A percentile compares a stretch with the other conserved stretches of the same genome.
Evolutionary conservation across 2,797 vertebrate species (phyloP).

Genomic region (Streptopelia turtur): DNA sequence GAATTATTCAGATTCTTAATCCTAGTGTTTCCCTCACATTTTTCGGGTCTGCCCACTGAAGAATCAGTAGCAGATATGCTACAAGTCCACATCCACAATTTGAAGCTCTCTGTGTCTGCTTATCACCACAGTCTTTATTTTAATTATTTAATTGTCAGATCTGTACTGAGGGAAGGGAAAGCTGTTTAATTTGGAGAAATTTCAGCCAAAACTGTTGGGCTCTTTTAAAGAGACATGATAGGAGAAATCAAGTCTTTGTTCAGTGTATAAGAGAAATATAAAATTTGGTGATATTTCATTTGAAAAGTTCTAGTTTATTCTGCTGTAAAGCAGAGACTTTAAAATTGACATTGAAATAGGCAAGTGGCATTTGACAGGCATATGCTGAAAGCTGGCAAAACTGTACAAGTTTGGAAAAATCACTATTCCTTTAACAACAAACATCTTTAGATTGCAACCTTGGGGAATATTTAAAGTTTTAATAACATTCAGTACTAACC

Average conservation of each 20-base stretch:
- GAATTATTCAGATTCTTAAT: not conserved
- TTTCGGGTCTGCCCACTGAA: not conserved
- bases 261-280: not conserved
- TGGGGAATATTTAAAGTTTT: not conserved
- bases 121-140: not conserved
- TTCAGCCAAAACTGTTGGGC: not conserved
- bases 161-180: not conserved
- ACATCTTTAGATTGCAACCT: not conserved
- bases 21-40: not conserved
- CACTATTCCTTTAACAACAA: not conserved
- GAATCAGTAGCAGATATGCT: not conserved
- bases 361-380: not conserved
- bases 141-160: not conserved
- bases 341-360: not conserved
- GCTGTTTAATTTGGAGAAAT: not conserved
- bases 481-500: not conserved
- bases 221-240: not conserved
- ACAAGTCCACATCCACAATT: not conserved
- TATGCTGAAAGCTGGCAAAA: not conserved
- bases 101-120: not conserved
- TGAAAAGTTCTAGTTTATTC: not conserved
- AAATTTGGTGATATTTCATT: not conserved
- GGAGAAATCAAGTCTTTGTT: not conserved
- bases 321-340: not conserved
- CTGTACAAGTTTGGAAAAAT: not conserved